These are phyloP conservation scores for Laothoe populi DNA, from an alignment of 2,888 invertebrate species.

Conservation along the genomic window DNA sequence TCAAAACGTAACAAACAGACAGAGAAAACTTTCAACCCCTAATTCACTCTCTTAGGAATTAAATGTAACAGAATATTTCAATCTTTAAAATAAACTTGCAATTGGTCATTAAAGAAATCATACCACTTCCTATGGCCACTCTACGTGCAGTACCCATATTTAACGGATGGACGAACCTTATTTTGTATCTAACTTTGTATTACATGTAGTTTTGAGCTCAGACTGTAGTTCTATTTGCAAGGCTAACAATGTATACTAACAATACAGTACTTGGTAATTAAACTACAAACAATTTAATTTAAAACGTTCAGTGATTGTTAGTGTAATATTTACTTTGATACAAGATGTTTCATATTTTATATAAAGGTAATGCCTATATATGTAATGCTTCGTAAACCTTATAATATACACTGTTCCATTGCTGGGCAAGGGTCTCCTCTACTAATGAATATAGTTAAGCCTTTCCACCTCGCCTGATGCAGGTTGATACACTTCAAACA, in stretches of 20 bases:
- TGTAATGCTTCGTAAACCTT: too few relatives aligned
- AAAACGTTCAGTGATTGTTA: neutral
- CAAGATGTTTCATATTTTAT: neutral
- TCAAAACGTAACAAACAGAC: too few relatives aligned
- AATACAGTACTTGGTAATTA: slow-evolving; percentile 16
- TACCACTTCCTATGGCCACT: neutral
- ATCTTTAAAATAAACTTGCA: neutral
- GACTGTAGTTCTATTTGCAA: slow-evolving; percentile 40
- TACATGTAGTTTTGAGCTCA: slow-evolving; percentile 42
- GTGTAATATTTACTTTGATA: neutral
- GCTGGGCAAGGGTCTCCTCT: too few relatives aligned
- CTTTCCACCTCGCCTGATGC: too few relatives aligned
- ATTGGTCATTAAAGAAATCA: neutral
- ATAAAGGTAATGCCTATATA: neutral
- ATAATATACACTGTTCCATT: too few relatives aligned
- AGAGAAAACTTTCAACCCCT: too few relatives aligned
- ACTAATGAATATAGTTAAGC: too few relatives aligned
- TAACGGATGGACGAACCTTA: slow-evolving; percentile 38
- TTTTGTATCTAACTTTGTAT: slow-evolving; percentile 53
- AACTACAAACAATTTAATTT: slow-evolving; percentile 18
- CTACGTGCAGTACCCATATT: slow-evolving; percentile 9
- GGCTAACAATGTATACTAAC: slow-evolving; percentile 32
- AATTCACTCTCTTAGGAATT: too few relatives aligned
- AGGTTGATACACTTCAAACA: too few relatives aligned
- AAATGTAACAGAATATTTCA: too few relatives aligned